phyloP scores from a whole-genome alignment of 2,113 vertebrate species.

The Bubo bubo region DNA sequence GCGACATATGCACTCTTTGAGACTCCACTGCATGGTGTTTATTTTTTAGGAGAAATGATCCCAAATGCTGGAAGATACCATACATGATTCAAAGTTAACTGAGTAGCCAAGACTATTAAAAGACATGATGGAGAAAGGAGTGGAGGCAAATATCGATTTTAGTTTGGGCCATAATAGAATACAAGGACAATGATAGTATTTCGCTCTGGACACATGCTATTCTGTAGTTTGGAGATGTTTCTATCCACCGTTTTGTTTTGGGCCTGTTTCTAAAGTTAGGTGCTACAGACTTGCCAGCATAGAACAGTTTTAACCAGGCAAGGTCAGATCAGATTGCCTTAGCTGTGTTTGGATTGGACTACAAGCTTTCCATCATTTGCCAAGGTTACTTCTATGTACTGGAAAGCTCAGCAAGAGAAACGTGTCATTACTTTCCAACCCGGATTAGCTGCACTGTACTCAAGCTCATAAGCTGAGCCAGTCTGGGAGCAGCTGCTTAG shows the following conservation, averaged over 20 bases:
- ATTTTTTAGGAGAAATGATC: not conserved
- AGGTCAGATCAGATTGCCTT: constrained; percentile 23
- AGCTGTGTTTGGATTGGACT: constrained; percentile 47
- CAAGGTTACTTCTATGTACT: constrained; percentile 21
- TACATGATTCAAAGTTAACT: not conserved
- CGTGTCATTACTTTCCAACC: not conserved
- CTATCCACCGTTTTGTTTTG: not conserved
- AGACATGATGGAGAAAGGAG: not conserved
- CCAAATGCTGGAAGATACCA: not conserved
- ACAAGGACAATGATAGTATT: not conserved
- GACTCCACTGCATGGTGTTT: not conserved
- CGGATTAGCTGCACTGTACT: not conserved
- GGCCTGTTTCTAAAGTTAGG: constrained; percentile 29
- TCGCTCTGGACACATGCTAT: not conserved
- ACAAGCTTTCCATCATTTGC: constrained; percentile 8
- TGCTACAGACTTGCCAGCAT: not conserved
- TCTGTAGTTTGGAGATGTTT: not conserved
- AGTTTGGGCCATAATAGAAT: not conserved
- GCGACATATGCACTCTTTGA: not conserved
- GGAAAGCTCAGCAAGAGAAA: constrained; percentile 16
- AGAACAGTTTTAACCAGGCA: not conserved
- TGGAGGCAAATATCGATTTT: not conserved
- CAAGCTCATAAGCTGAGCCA: not conserved
- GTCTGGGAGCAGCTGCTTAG: not conserved
- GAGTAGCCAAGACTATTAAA: not conserved